A percentile compares a stretch with the other conserved stretches of the same genome.
phyloP scores from a whole-genome alignment of 2,113 vertebrate species.

The Noturus placidus region DNA sequence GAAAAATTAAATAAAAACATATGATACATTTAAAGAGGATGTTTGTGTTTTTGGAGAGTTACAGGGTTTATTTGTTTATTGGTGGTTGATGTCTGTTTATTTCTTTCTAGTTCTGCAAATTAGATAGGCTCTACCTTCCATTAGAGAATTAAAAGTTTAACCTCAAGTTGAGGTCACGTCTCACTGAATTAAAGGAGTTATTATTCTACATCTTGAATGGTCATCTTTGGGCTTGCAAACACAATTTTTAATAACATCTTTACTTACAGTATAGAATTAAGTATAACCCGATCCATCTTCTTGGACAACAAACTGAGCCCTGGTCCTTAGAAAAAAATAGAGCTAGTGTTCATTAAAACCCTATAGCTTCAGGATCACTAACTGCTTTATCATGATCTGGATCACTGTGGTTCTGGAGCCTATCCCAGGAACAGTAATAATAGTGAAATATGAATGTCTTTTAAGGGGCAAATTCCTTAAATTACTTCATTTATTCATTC shows the following conservation, averaged over 20 bases:
- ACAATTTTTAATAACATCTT: not conserved
- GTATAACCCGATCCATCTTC: not conserved
- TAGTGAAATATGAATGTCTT: not conserved
- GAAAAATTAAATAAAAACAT: not conserved
- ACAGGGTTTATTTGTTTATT: not conserved
- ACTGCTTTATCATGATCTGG: not conserved
- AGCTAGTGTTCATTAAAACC: not conserved
- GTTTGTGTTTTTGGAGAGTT: not conserved
- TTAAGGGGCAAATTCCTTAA: not conserved
- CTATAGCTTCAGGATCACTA: not conserved
- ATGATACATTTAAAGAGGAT: not conserved
- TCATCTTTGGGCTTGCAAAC: not conserved
- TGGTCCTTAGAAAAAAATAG: not conserved
- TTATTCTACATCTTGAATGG: not conserved
- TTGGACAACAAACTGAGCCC: not conserved
- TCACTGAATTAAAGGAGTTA: not conserved
- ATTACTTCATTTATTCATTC: not conserved
- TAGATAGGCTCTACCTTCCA: not conserved
- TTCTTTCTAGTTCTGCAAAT: not conserved
- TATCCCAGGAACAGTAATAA: not conserved
- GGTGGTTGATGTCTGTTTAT: not conserved
- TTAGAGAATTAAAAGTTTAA: not conserved
- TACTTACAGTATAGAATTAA: not conserved
- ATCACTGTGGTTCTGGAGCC: not conserved
- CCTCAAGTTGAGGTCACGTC: not conserved